These are phyloP conservation scores for Anadara kagoshimensis DNA, from an alignment of 1,140 invertebrate species.

Conservation along the genomic window DNA sequence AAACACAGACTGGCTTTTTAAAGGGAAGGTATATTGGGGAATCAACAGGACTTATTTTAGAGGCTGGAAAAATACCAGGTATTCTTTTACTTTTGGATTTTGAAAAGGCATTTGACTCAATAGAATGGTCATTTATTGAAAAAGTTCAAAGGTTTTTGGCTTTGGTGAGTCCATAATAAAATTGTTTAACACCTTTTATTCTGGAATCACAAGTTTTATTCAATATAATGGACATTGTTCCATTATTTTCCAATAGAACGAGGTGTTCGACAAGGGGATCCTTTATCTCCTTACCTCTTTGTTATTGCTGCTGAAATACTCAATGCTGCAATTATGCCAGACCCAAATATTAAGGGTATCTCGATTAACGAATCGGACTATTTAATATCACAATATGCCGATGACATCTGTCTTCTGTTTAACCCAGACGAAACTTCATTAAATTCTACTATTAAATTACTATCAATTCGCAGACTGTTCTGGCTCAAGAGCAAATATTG, in stretches of 20 bases:
- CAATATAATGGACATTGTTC: constrained; percentile 17
- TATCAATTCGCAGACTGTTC: no score
- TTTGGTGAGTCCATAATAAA: background rate
- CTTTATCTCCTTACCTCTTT: constrained; percentile 13
- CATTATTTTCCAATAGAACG: constrained; percentile 2
- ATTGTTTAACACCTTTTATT: constrained; percentile 7
- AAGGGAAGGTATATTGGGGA: no score
- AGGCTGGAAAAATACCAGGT: no score
- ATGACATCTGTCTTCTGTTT: constrained; percentile 1
- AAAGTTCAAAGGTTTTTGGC: background rate
- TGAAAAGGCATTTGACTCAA: no score
- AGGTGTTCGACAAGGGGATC: constrained; percentile 13
- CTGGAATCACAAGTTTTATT: constrained; percentile 8
- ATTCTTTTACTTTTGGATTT: no score
- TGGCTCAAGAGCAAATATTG: no score
- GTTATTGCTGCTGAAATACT: constrained; percentile 1
- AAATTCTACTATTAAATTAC: no score
- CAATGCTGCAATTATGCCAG: background rate
- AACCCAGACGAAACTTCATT: background rate
- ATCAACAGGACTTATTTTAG: no score
- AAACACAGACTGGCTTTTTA: no score
- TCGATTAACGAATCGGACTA: constrained; percentile 4
- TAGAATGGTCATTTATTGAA: constrained; percentile 4
- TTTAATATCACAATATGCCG: constrained; percentile 4
- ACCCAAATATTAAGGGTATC: constrained; percentile 7